Evolutionary conservation across 2,113 vertebrate species (phyloP).

Genomic region (Trogon surrucura): DNA sequence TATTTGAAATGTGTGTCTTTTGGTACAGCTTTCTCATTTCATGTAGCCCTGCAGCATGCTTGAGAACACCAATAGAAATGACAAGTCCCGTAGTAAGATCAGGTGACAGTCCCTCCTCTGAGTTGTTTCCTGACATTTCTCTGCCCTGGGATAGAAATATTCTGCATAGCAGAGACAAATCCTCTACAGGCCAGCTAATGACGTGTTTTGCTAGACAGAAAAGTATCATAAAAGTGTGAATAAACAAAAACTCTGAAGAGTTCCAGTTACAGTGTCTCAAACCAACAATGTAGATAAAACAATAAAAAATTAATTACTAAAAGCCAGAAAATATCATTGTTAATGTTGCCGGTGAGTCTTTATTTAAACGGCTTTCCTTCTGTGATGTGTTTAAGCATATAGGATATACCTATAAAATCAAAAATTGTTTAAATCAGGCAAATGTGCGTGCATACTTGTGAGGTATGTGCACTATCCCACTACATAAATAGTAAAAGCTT

Average conservation of each 20-base stretch:
- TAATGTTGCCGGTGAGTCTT: background rate
- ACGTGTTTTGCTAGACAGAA: background rate
- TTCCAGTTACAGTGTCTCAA: background rate
- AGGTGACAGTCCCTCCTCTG: background rate
- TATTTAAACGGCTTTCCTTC: background rate
- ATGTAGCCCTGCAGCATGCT: background rate
- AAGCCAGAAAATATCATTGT: background rate
- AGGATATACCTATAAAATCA: background rate
- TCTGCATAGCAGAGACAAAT: background rate
- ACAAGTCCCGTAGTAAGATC: background rate
- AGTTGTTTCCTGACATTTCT: background rate
- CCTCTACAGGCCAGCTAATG: background rate
- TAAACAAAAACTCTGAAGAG: background rate
- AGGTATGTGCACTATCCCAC: background rate
- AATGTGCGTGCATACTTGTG: background rate
- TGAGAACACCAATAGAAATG: background rate
- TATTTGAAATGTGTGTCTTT: background rate
- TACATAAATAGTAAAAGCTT: background rate
- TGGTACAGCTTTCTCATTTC: slow-evolving; percentile 16
- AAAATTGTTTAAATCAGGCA: background rate
- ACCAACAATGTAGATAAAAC: background rate
- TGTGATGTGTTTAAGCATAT: background rate
- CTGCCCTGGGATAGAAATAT: background rate
- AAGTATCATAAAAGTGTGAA: background rate
- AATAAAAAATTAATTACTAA: background rate